Evolutionary conservation across 1,140 invertebrate genomes (phyloP).

Genomic region (Lucilia cuprina): DNA sequence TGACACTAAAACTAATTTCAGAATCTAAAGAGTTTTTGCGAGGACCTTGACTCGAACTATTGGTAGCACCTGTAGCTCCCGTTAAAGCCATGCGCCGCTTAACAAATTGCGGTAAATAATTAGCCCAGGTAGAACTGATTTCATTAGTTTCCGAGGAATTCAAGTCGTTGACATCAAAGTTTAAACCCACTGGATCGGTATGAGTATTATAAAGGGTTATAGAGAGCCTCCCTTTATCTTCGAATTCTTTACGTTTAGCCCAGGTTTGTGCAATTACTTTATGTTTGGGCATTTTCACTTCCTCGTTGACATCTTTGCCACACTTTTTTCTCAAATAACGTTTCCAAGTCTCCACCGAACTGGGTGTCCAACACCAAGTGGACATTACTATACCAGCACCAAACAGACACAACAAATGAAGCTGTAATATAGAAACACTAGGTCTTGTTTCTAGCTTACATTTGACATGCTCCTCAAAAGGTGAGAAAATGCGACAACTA

Average conservation of each 20-base stretch:
- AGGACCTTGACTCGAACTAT: conserved; percentile 66
- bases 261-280: conserved; percentile 90
- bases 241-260: conserved; percentile 84
- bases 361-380: conserved; percentile 89
- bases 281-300: conserved; percentile 82
- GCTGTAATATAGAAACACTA: conserved; percentile 80
- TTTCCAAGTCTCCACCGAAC: conserved; percentile 82
- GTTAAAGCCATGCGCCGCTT: conserved; percentile 80
- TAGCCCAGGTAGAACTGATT: conserved; percentile 85
- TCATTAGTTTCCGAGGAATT: conserved; percentile 80
- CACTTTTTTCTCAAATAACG: conserved; percentile 79
- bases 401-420: conserved; percentile 84
- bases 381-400: conserved; percentile 87
- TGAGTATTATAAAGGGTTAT: conserved; percentile 85
- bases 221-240: conserved; percentile 81
- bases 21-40: conserved; percentile 74
- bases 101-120: conserved; percentile 85
- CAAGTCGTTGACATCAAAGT: conserved; percentile 74
- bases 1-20: conserved; percentile 80
- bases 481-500: conserved; percentile 69
- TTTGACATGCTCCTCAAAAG: conserved; percentile 63
- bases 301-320: conserved; percentile 75
- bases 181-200: conserved; percentile 88
- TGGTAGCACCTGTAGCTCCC: conserved; percentile 65
- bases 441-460: conserved; percentile 76